phyloP scores from a whole-genome alignment of 1,140 invertebrate genomes.

The Aphaenogaster ashmeadi region DNA sequence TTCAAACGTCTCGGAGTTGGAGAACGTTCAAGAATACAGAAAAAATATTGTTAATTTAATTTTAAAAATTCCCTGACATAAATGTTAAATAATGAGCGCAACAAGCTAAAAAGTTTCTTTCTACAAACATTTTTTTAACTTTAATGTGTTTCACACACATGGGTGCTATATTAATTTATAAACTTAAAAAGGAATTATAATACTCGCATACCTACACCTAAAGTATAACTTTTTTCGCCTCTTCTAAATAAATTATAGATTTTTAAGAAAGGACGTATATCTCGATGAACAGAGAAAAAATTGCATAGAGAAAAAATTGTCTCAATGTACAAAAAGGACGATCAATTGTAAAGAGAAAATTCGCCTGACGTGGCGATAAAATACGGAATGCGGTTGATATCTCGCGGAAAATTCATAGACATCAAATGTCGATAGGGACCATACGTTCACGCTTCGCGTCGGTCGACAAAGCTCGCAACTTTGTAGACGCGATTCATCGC shows the following conservation, averaged over 20 bases:
- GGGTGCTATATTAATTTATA: neutral
- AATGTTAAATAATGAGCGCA: neutral
- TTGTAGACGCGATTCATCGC: conserved; percentile 23
- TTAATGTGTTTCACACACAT: neutral
- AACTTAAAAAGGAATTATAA: neutral
- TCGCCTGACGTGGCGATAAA: neutral
- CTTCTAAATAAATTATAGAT: neutral
- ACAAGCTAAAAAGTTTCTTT: neutral
- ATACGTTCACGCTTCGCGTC: neutral
- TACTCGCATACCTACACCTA: too few species aligned
- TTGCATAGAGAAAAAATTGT: neutral
- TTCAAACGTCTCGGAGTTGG: neutral
- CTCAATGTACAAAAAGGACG: neutral
- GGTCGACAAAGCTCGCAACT: neutral
- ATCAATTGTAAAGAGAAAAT: neutral
- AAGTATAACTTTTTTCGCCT: too few species aligned
- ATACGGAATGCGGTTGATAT: conserved; percentile 19
- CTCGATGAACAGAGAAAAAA: neutral
- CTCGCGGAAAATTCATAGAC: conserved; percentile 24
- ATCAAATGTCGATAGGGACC: neutral
- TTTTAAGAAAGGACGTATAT: neutral
- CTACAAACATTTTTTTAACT: conserved; percentile 20
- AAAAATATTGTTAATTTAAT: neutral
- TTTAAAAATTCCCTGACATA: neutral
- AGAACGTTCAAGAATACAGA: neutral